Conservation (phyloP, 2,888 invertebrate species). For the Drosophila trichaetosa region DNA sequence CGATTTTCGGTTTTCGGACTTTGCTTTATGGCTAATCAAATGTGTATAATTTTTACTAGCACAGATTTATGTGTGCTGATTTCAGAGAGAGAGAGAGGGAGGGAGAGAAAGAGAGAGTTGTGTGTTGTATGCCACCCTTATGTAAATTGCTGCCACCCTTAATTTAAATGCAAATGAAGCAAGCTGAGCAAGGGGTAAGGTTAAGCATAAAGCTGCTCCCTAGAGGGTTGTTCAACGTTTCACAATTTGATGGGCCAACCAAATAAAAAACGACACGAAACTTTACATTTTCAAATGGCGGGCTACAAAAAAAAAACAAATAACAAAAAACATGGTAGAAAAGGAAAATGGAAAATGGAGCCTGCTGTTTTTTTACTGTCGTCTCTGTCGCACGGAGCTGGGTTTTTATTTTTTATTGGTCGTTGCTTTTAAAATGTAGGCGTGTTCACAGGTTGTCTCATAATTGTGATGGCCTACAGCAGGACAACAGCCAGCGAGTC, state of each 20-base stretch:
- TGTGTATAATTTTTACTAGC: conserved; percentile 71
- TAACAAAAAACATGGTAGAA: conserved; percentile 6
- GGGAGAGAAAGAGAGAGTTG: not conserved
- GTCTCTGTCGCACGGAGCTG: conserved; percentile 29
- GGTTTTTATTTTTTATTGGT: conserved; percentile 81
- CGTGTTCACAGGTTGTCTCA: conserved; percentile 68
- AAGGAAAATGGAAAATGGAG: conserved; percentile 36
- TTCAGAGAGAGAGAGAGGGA: not conserved
- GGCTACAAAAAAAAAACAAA: not conserved
- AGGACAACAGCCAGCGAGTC: conserved; percentile 12
- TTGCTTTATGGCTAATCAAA: conserved; percentile 73
- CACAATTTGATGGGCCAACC: conserved; percentile 4
- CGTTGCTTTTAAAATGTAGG: conserved; percentile 82
- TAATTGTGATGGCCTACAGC: conserved; percentile 58
- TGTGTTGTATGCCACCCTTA: conserved; percentile 26
- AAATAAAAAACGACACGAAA: conserved; percentile 25
- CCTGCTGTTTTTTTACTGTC: not conserved
- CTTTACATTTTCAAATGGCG: conserved; percentile 58
- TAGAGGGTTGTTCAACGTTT: conserved; percentile 31
- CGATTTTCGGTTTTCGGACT: conserved; percentile 19
- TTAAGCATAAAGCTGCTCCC: conserved; percentile 32
- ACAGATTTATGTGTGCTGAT: conserved; percentile 70
- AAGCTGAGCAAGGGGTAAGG: not conserved
- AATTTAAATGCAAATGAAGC: conserved; percentile 71
- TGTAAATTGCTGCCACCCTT: conserved; percentile 60